Percentiles rank a stretch among this genome's conserved stretches.
Evolutionary conservation across 2,113 vertebrate species (phyloP).

Genomic region (Calidris pugnax): DNA sequence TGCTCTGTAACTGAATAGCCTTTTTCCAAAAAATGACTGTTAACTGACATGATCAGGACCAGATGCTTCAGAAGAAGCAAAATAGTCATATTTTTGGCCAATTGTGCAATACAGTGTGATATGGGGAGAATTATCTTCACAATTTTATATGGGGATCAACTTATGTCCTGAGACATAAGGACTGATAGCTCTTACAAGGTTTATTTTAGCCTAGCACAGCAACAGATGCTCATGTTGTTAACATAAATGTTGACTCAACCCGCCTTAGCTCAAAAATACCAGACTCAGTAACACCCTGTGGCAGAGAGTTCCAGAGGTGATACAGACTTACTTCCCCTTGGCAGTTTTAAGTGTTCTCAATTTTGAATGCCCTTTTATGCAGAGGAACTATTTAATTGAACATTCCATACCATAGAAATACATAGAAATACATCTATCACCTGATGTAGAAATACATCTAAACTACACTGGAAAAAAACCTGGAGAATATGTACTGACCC

Average conservation of each 20-base stretch:
- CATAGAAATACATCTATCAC: not conserved
- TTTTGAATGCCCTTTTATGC: not conserved
- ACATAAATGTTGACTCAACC: not conserved
- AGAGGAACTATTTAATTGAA: not conserved
- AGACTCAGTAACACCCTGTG: not conserved
- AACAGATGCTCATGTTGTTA: not conserved
- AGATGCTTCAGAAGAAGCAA: slow-evolving; percentile 20
- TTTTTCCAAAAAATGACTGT: slow-evolving; percentile 27
- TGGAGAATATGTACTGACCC: not conserved
- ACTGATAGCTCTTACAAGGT: not conserved
- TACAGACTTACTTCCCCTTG: not conserved
- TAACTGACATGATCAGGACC: not conserved
- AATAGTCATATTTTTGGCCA: slow-evolving; percentile 10
- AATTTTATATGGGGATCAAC: not conserved
- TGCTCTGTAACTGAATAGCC: slow-evolving; percentile 8
- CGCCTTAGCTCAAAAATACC: not conserved
- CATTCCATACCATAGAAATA: not conserved
- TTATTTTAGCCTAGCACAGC: slow-evolving; percentile 41
- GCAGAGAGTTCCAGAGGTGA: slow-evolving; percentile 12
- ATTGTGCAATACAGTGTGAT: slow-evolving; percentile 61
- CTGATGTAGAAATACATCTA: not conserved
- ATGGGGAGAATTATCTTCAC: slow-evolving; percentile 14
- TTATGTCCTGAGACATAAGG: not conserved
- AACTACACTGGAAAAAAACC: not conserved
- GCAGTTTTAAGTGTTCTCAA: slow-evolving; percentile 19